Evolutionary conservation across 2,797 vertebrate genomes (phyloP), one percentile per base, ranked within the genome.

Genomic region (Prionace glauca): DNA sequence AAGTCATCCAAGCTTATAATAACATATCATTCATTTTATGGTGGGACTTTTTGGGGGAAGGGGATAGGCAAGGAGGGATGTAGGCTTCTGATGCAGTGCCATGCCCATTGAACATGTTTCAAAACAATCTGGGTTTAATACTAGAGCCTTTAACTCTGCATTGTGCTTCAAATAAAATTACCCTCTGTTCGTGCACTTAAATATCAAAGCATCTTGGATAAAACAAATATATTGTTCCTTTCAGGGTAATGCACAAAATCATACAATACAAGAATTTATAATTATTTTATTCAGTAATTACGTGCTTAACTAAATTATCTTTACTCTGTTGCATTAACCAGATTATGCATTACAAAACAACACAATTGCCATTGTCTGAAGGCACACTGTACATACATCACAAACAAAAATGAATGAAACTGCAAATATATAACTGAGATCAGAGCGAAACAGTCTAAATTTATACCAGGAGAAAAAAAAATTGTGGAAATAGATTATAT

Each of bases 231-330:
- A 9, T 12, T 92, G 50, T 69, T 32, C 36, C 29, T 92, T 67
- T 92, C 60, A 67, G 7, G 20, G 18, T 92, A 69, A 92, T n/a
- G n/a, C 20, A 67, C 16, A 69, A 92, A 92, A 92, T 92, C 26
- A 67, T 14, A 81, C 77, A 92, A 36, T 60, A 32, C 56, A 62
- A 92, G n/a, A n/a, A 22, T 92, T 67, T 36, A 20, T 67, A 92
- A 67, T 92, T 67, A 91, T 36, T 92, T 65, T 5, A 67, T 92
- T 67, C 62, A 92, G n/a, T 92, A 36, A 22, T n/a, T 92, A 91
- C 22, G 65, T 92, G 62, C 8, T 36, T 91, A 65, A 91, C 14
- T 62, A 67, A 69, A 92, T 69, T n/a, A 92, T 67, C 62, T 12
- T 36, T 67, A 36, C 26, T 65, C 7, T 22, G 16, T 84, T 84